A percentile compares a stretch with the other conserved stretches of the same genome.
phyloP scores from a whole-genome alignment of 2,797 vertebrate genomes.

The Sorex maritimensis region DNA sequence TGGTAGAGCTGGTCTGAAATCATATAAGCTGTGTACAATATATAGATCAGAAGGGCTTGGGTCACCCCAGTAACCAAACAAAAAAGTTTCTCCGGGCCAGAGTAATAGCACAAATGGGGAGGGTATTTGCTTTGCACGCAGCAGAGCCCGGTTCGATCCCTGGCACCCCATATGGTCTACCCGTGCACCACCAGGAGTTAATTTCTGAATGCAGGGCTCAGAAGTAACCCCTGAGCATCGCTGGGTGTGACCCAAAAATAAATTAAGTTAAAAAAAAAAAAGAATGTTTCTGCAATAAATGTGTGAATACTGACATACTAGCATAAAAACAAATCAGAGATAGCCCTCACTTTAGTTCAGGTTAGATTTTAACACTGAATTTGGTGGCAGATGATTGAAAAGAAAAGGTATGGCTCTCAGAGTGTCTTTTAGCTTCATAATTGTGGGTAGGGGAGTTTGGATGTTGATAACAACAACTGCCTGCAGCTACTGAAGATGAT shows the following conservation, averaged over 20 bases:
- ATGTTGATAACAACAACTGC: not conserved
- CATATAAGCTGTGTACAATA: not conserved
- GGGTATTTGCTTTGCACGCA: no score
- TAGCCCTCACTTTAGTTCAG: not conserved
- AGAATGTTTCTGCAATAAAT: not conserved
- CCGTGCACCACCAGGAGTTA: no score
- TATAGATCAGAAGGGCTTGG: not conserved
- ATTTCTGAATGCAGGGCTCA: no score
- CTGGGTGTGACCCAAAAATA: no score
- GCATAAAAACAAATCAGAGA: not conserved
- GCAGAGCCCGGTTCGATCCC: no score
- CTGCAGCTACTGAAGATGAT: not conserved
- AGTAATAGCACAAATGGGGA: no score
- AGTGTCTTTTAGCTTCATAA: constrained; percentile 35
- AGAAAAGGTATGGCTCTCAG: not conserved
- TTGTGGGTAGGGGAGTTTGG: not conserved
- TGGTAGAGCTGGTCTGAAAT: constrained; percentile 19
- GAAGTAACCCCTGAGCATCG: no score
- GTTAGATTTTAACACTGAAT: constrained; percentile 12
- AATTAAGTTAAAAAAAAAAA: not conserved
- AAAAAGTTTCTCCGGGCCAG: not conserved
- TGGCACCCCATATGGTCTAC: no score
- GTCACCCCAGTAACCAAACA: not conserved
- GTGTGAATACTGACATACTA: not conserved
- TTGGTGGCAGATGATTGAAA: not conserved